phyloP scores from a whole-genome alignment of 2,888 invertebrate species.

The Chirona hameri region DNA sequence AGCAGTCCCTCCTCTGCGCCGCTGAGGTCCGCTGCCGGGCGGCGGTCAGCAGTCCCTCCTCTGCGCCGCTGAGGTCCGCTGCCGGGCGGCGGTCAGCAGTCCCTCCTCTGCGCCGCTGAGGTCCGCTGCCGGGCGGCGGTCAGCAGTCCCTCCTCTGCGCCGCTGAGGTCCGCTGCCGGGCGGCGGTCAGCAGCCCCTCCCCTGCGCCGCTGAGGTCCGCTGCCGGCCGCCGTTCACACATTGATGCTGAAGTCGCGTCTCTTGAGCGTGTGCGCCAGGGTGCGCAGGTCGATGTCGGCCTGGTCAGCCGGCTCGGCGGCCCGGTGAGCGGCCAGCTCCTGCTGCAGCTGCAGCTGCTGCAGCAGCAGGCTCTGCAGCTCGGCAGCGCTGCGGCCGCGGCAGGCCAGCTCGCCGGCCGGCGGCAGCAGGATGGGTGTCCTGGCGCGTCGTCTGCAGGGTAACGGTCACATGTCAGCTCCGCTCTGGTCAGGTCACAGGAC shows the following conservation, averaged over 20 bases:
- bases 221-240: neutral
- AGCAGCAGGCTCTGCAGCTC: neutral
- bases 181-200: too few relatives aligned
- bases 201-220: too few relatives aligned
- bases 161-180: too few relatives aligned
- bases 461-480: neutral
- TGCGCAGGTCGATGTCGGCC: neutral
- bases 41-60: too few relatives aligned
- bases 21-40: neutral
- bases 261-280: neutral
- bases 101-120: too few relatives aligned
- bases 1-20: too few relatives aligned
- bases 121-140: too few relatives aligned
- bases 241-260: slow-evolving; percentile 26
- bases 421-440: slow-evolving; percentile 4
- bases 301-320: neutral
- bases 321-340: neutral
- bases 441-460: neutral
- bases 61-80: too few relatives aligned
- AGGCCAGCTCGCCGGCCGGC: neutral
- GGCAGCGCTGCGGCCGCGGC: neutral
- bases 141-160: too few relatives aligned
- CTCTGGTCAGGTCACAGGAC: neutral
- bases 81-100: too few relatives aligned
- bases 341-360: slow-evolving; percentile 2